phyloP scores from a whole-genome alignment of 2,797 vertebrate species.

The Gadopsis marmoratus region DNA sequence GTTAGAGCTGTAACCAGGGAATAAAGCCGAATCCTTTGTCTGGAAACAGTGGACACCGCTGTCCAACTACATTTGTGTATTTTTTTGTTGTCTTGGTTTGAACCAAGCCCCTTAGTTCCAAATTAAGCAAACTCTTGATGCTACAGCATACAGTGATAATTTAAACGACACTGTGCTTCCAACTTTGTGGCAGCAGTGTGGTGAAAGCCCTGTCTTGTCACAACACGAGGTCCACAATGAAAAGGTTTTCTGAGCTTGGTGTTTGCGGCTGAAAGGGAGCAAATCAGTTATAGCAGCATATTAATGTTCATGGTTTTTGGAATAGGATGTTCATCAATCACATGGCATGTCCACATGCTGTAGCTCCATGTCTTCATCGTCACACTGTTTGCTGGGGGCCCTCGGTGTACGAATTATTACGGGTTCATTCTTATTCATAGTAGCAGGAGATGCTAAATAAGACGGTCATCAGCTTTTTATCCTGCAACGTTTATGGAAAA shows the following conservation, averaged over 20 bases:
- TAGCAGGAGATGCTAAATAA: slow-evolving; percentile 9
- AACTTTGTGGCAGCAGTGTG: background rate
- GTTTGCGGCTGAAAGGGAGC: background rate
- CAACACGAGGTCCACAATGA: background rate
- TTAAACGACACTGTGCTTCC: background rate
- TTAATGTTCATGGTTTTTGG: background rate
- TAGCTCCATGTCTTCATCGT: background rate
- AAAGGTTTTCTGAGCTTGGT: background rate
- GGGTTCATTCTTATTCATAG: background rate
- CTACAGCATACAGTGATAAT: background rate
- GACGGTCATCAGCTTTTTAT: background rate
- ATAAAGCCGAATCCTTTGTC: slow-evolving; percentile 9
- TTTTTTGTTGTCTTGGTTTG: background rate
- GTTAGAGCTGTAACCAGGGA: slow-evolving; percentile 12
- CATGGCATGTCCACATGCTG: background rate
- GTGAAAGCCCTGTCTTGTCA: too few species aligned
- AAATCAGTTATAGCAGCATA: background rate
- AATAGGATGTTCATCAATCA: background rate
- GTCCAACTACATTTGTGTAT: background rate
- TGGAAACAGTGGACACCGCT: background rate
- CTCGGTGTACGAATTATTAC: background rate
- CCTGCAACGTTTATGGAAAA: slow-evolving; percentile 11
- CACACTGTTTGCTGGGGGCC: background rate
- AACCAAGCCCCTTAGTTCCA: background rate
- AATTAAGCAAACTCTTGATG: background rate